Conservation (phyloP, 1,140 invertebrate genomes). For the Sycophaga agraensis region DNA sequence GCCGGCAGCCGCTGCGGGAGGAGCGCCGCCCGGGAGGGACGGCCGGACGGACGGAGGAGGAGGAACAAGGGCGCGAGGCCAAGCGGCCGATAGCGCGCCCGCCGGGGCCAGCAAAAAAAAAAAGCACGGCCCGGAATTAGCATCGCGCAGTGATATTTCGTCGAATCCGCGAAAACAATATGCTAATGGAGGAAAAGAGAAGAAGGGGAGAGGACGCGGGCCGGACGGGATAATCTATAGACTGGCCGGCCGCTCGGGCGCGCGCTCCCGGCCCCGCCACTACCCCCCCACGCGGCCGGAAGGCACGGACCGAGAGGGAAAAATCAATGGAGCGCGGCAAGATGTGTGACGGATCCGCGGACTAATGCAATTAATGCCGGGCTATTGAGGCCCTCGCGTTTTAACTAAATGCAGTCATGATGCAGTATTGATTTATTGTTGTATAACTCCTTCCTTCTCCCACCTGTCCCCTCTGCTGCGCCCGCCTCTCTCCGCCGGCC, state of each 20-base stretch:
- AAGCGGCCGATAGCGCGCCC: conserved; percentile 1
- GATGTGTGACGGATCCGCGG: conserved; percentile 23
- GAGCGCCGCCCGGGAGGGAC: background rate
- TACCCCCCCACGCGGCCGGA: no score
- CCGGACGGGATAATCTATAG: no score
- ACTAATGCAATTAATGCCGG: conserved; percentile 24
- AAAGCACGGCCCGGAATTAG: conserved; percentile 48
- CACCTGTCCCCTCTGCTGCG: no score
- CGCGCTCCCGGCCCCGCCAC: no score
- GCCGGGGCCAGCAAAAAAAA: conserved; percentile 32
- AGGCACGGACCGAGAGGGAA: conserved; percentile 19
- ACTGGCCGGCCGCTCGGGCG: no score
- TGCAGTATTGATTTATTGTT: conserved; percentile 9
- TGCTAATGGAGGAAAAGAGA: conserved; percentile 53
- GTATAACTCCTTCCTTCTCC: background rate
- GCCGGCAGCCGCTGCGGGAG: no score
- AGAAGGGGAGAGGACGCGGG: background rate
- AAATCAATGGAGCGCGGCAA: conserved; percentile 30
- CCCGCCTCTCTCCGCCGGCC: no score
- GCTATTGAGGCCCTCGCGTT: conserved; percentile 19
- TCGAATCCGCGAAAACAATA: conserved; percentile 56
- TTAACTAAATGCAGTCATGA: conserved; percentile 27
- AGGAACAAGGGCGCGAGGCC: conserved; percentile 40
- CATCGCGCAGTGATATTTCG: conserved; percentile 52
- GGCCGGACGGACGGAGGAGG: background rate